Evolutionary conservation across 2,113 vertebrate genomes (phyloP).

Genomic region (Acanthochromis polyacanthus): DNA sequence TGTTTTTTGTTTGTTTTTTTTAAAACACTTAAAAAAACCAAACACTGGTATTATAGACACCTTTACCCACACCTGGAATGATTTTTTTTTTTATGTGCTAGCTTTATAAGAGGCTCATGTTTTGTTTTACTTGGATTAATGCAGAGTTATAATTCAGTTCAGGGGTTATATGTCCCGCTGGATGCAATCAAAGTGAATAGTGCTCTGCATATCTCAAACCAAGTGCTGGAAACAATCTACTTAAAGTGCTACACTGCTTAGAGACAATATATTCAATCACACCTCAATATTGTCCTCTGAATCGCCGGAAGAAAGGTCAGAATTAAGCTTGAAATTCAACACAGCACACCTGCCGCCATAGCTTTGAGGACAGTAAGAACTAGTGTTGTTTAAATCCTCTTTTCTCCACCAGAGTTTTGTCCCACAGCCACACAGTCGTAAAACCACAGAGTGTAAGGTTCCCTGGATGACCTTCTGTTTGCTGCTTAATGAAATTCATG

Average conservation of each 20-base stretch:
- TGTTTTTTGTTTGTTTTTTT: neutral
- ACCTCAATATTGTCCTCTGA: constrained; percentile 40
- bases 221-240: constrained; percentile 51
- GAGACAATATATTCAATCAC: constrained; percentile 57
- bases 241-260: constrained; percentile 54
- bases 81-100: neutral
- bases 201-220: constrained; percentile 44
- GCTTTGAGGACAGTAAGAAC: constrained; percentile 17
- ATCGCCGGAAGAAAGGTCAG: constrained; percentile 62
- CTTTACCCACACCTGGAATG: neutral
- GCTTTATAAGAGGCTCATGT: constrained; percentile 18
- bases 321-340: constrained; percentile 56
- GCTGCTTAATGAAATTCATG: constrained; percentile 35
- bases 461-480: constrained; percentile 42
- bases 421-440: constrained; percentile 15
- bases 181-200: constrained; percentile 69
- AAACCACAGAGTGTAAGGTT: constrained; percentile 43
- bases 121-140: constrained; percentile 54
- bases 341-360: constrained; percentile 28
- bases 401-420: constrained; percentile 28
- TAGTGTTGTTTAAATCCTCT: constrained; percentile 23
- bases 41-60: neutral
- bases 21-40: neutral
- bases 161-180: constrained; percentile 62
- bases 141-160: constrained; percentile 65